Conservation (phyloP, 2,113 vertebrate genomes). For the Mus spicilegus region DNA sequence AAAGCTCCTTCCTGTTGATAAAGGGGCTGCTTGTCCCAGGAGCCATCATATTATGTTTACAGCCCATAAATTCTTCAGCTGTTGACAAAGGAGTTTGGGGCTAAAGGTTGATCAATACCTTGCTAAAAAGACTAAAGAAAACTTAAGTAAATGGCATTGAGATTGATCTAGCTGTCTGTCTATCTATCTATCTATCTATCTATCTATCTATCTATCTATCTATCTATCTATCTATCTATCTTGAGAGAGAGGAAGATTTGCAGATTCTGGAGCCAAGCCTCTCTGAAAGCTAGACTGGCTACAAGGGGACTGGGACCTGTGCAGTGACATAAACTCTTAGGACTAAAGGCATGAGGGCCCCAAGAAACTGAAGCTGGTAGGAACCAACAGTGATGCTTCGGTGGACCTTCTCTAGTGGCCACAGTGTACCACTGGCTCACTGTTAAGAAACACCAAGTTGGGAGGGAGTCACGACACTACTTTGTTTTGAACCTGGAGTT, state of each 20-base stretch:
- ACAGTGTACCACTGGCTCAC: neutral
- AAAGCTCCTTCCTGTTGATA: neutral
- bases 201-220: too few relatives aligned
- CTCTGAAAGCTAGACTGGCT: neutral
- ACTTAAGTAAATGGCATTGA: neutral
- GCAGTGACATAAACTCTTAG: neutral
- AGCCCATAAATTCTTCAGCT: neutral
- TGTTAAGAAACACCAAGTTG: too few relatives aligned
- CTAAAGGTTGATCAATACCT: neutral
- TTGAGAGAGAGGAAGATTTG: neutral
- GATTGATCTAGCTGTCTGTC: too few relatives aligned
- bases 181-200: too few relatives aligned
- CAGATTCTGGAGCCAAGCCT: neutral
- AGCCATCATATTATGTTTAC: neutral
- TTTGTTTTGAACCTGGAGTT: neutral
- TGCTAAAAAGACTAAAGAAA: neutral
- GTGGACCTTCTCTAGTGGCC: neutral
- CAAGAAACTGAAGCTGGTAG: neutral
- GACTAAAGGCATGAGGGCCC: too few relatives aligned
- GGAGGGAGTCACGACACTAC: too few relatives aligned
- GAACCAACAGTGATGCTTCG: accelerated
- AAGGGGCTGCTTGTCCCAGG: neutral
- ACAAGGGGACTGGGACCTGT: neutral
- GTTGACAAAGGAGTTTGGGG: neutral
- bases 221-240: too few relatives aligned